phyloP scores from a whole-genome alignment of 2,113 vertebrate genomes.

The Helogale parvula region DNA sequence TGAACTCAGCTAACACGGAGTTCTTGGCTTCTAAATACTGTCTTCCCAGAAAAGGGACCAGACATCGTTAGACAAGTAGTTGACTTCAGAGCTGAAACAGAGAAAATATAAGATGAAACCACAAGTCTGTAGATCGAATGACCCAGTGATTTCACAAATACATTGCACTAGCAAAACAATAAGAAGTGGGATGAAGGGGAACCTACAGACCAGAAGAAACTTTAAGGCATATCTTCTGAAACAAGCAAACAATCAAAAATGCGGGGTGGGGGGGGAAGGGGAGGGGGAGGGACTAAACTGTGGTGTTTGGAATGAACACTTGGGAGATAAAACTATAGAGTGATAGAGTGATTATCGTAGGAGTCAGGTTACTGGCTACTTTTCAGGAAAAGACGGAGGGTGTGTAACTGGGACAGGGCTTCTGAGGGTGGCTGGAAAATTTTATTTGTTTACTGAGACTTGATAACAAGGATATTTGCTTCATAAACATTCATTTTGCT shows the following conservation, averaged over 20 bases:
- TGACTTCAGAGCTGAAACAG: not conserved
- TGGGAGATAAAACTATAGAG: not conserved
- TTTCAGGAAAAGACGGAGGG: not conserved
- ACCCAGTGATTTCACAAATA: not conserved
- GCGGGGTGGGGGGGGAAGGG: too few species aligned
- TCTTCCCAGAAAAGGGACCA: not conserved
- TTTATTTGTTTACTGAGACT: not conserved
- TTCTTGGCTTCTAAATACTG: conserved; percentile 34
- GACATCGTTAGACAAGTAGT: not conserved
- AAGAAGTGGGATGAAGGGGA: not conserved
- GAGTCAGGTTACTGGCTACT: not conserved
- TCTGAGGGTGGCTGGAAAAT: not conserved
- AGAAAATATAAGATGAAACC: not conserved
- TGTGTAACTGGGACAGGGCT: not conserved
- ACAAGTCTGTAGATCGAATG: not conserved
- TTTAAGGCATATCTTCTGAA: not conserved
- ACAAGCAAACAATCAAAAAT: not conserved
- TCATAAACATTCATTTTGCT: conserved; percentile 4
- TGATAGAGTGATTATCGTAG: not conserved
- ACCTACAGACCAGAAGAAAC: not conserved
- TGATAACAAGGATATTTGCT: not conserved
- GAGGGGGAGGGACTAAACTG: not conserved
- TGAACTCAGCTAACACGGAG: not conserved
- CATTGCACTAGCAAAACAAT: not conserved
- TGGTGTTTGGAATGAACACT: not conserved